phyloP scores from a whole-genome alignment of 2,888 invertebrate species.

The Drosophila formosana region DNA sequence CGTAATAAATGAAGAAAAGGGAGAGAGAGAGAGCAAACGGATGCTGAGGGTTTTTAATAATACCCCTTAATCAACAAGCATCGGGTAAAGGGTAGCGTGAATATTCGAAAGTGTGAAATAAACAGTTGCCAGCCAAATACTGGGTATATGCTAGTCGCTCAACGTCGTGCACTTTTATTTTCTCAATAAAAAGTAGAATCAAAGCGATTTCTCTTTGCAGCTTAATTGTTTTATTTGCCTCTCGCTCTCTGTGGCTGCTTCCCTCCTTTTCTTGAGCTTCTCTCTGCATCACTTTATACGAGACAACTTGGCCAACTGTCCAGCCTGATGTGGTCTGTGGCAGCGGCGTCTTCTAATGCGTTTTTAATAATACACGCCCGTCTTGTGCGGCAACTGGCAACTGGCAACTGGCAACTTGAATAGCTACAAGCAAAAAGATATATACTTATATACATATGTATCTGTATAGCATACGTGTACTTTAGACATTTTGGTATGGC shows the following conservation, averaged over 20 bases:
- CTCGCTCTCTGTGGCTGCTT: slow-evolving; percentile 14
- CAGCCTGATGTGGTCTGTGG: slow-evolving; percentile 50
- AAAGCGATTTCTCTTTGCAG: slow-evolving; percentile 63
- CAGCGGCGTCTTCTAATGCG: slow-evolving; percentile 84
- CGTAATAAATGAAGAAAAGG: not conserved
- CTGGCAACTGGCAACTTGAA: slow-evolving; percentile 13
- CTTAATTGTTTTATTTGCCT: slow-evolving; percentile 62
- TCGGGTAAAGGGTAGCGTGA: not conserved
- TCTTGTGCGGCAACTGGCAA: slow-evolving; percentile 56
- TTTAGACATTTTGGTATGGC: slow-evolving; percentile 24
- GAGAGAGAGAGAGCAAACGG: not conserved
- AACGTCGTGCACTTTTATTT: not conserved
- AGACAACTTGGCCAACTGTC: slow-evolving; percentile 53
- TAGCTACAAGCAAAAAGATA: slow-evolving; percentile 18
- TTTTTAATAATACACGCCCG: slow-evolving; percentile 85
- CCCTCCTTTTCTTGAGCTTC: slow-evolving; percentile 1
- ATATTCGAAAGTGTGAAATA: not conserved
- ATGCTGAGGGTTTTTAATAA: slow-evolving; percentile 7
- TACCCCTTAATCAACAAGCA: not conserved
- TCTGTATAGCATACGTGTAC: not conserved
- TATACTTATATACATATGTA: slow-evolving; percentile 6
- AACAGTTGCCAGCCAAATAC: too few species aligned
- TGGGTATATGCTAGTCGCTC: not conserved
- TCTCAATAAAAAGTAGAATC: slow-evolving; percentile 19
- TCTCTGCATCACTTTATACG: slow-evolving; percentile 66